phyloP scores from a whole-genome alignment of 1,140 invertebrate genomes.

The Globodera rostochiensis region DNA sequence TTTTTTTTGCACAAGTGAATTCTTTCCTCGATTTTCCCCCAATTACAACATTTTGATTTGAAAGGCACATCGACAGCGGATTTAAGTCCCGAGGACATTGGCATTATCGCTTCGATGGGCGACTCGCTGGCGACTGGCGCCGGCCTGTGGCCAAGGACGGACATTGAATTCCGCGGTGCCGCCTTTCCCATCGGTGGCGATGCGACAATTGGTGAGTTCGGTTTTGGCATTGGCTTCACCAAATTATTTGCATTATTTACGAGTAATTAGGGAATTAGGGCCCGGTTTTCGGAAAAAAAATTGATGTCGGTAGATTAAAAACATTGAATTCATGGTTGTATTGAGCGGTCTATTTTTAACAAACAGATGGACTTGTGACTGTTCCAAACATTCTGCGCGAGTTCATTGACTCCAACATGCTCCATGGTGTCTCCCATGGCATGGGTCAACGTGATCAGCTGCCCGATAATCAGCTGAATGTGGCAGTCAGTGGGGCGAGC shows the following conservation, averaged over 20 bases:
- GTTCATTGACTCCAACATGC: conserved; percentile 44
- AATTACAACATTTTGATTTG: conserved; percentile 39
- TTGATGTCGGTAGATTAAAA: too few species aligned
- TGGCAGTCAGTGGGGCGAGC: conserved; percentile 54
- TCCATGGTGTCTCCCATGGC: conserved; percentile 59
- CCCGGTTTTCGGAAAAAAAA: too few species aligned
- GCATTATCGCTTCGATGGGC: conserved; percentile 55
- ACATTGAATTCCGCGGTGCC: conserved; percentile 63
- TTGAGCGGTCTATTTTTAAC: background rate
- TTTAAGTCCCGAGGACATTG: conserved; percentile 53
- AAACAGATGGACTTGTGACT: conserved; percentile 56
- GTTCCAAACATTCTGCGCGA: conserved; percentile 64
- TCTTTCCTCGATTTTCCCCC: conserved; percentile 39
- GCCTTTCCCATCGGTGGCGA: conserved; percentile 63
- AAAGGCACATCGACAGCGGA: conserved; percentile 49
- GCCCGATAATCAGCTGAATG: conserved; percentile 62
- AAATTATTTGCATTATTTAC: too few species aligned
- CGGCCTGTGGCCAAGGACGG: conserved; percentile 57
- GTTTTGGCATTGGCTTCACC: too few species aligned
- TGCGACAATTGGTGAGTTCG: conserved; percentile 48
- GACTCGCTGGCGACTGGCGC: conserved; percentile 56
- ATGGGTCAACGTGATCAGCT: conserved; percentile 58
- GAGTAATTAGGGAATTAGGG: too few species aligned
- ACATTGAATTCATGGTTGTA: too few species aligned
- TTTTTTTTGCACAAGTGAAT: background rate